Percentiles rank a stretch among this genome's conserved stretches.
These are phyloP conservation scores for Protomyctophum bolini DNA, from an alignment of 2,113 vertebrate species.

Conservation along the genomic window DNA sequence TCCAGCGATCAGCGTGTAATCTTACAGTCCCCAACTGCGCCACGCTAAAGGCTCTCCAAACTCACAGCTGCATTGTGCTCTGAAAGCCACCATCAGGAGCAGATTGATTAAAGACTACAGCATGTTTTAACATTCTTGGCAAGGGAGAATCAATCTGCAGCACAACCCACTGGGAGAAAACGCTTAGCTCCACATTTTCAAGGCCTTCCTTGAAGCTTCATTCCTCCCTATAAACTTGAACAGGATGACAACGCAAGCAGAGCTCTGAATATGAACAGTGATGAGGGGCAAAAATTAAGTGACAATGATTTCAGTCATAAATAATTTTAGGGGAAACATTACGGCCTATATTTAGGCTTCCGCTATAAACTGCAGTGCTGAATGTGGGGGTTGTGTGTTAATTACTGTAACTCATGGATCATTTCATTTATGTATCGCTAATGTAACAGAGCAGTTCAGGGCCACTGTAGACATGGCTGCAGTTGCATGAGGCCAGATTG, in stretches of 20 bases:
- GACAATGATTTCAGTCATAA: constrained; percentile 23
- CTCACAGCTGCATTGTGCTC: constrained; percentile 59
- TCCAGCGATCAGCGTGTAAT: constrained; percentile 65
- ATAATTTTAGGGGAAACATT: constrained; percentile 16
- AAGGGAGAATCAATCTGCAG: constrained; percentile 65
- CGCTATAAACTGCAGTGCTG: constrained; percentile 5
- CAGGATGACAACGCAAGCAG: constrained; percentile 37
- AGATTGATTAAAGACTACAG: constrained; percentile 59
- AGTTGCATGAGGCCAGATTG: constrained; percentile 67
- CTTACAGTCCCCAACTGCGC: constrained; percentile 31
- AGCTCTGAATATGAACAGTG: constrained; percentile 13
- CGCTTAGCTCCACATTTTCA: constrained; percentile 64
- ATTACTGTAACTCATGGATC: neutral
- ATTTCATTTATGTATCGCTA: constrained; percentile 17
- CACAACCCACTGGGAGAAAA: constrained; percentile 56
- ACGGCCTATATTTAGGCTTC: constrained; percentile 22
- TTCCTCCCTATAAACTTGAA: constrained; percentile 46
- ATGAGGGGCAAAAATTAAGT: constrained; percentile 9
- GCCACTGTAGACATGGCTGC: constrained; percentile 18
- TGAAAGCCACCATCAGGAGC: constrained; percentile 55
- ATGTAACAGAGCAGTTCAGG: constrained; percentile 33
- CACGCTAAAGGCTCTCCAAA: constrained; percentile 44
- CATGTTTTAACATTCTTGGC: constrained; percentile 70
- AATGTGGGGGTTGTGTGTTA: neutral
- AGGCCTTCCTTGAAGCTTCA: constrained; percentile 47